Evolutionary conservation across 1,140 invertebrate genomes (phyloP).

Genomic region (Coenobita brevimanus): DNA sequence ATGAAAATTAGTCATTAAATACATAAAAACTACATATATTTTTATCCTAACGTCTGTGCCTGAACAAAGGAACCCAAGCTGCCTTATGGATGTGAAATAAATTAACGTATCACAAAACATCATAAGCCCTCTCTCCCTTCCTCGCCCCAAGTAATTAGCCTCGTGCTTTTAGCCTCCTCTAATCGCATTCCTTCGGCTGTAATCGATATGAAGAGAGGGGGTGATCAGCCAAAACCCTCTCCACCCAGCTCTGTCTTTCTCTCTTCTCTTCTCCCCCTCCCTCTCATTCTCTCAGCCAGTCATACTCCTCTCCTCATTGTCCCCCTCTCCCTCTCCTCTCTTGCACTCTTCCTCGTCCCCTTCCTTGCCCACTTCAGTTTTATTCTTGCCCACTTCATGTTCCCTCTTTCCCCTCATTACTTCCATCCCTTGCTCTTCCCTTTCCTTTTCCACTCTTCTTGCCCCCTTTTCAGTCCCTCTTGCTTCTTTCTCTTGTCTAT

Average conservation of each 20-base stretch:
- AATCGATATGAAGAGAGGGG: constrained; percentile 37
- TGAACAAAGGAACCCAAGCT: too few relatives aligned
- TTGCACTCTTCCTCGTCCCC: neutral
- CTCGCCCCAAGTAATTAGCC: constrained; percentile 38
- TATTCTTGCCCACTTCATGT: too few relatives aligned
- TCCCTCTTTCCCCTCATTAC: too few relatives aligned
- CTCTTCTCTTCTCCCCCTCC: too few relatives aligned
- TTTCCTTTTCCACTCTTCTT: too few relatives aligned
- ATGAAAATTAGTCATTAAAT: too few relatives aligned
- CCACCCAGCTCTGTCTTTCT: neutral
- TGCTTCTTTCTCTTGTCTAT: too few relatives aligned
- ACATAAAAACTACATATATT: too few relatives aligned
- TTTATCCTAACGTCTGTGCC: too few relatives aligned
- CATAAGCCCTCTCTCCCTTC: neutral
- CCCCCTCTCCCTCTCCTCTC: constrained; percentile 4
- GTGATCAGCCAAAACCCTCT: neutral
- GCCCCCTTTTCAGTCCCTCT: too few relatives aligned
- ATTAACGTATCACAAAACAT: neutral
- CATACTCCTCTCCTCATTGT: neutral
- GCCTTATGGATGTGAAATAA: too few relatives aligned
- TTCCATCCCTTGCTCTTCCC: too few relatives aligned
- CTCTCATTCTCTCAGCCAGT: neutral
- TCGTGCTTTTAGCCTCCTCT: constrained; percentile 47
- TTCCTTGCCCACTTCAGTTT: neutral
- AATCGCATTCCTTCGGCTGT: constrained; percentile 56